These are phyloP conservation scores for Poeciliopsis infans DNA, from an alignment of 2,797 vertebrate species.

Conservation along the genomic window DNA sequence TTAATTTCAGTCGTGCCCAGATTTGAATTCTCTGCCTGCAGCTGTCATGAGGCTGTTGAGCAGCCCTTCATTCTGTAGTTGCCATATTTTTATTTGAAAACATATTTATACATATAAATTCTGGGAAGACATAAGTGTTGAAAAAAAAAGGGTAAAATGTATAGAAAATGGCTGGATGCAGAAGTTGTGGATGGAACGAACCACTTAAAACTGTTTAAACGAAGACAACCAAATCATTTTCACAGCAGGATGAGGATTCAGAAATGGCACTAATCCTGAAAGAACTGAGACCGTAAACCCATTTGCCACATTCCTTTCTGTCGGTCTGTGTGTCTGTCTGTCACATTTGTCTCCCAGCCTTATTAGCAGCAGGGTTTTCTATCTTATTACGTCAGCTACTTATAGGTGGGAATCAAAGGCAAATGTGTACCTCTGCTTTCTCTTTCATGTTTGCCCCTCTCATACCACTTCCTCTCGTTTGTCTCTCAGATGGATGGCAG, in stretches of 20 bases:
- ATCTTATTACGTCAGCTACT: constrained; percentile 65
- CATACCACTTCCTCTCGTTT: constrained; percentile 28
- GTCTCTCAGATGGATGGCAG: constrained; percentile 47
- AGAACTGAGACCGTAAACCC: constrained; percentile 29
- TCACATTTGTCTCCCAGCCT: constrained; percentile 55
- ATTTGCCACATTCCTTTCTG: constrained; percentile 25
- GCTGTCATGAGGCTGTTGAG: not conserved
- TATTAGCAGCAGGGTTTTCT: constrained; percentile 58
- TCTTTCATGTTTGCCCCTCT: constrained; percentile 67
- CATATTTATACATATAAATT: not conserved
- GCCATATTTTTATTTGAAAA: not conserved
- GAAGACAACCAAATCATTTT: constrained; percentile 48
- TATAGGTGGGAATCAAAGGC: constrained; percentile 64
- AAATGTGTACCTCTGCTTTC: constrained; percentile 51
- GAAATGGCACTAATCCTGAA: constrained; percentile 46
- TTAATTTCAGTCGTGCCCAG: not conserved
- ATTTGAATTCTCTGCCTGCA: not conserved
- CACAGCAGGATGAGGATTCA: constrained; percentile 47
- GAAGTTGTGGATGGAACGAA: constrained; percentile 3
- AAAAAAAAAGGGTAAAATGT: constrained; percentile 15
- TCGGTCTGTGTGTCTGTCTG: constrained; percentile 17
- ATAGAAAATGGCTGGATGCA: not conserved
- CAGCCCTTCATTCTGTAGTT: not conserved
- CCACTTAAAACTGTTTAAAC: constrained; percentile 24
- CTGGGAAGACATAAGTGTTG: not conserved